Evolutionary conservation across 37 sponge, comb jelly and placozoan genomes (phyloP), one percentile per base, ranked within the genome.

Genomic region (Eunapius fragilis): DNA sequence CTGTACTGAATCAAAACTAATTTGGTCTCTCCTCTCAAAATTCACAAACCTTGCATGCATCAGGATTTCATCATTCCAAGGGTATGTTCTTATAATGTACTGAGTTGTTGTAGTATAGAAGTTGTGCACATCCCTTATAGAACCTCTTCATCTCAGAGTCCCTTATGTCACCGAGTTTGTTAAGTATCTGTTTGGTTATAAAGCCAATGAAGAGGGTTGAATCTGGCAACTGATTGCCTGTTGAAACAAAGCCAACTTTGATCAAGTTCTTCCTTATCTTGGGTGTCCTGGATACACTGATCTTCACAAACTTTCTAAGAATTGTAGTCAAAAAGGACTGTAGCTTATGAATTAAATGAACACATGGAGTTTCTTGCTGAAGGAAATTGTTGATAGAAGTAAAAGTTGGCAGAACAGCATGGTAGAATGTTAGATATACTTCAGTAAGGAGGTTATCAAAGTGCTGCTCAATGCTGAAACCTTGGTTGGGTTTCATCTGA

Each of bases 21-120:
- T 6, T 36, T 45, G 17, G 31, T 76, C 82, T 47, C 92, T 37
- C 31, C 37, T 19, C 4, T 28, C 41, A 80, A 92, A 88, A 30
- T 84, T 75, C 10, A 88, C 76, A 88, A 92, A 92, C 37, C 37
- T 36, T 22, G 84, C 87, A 87, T 83, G 33, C 41, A 25, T 23
- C 17, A 93, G 77, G 7, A 93, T 37, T 28, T 69, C 75, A 88
- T 92, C 92, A 36, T 80, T 73, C 7, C 83, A 36, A 19, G 93
- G 93, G 27, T 76, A 71, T 0, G 72, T 78, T 7, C 47, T 68
- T 2, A 88, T 25, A 26, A 75, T 35, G 22, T 92, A 83, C 13
- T 67, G 31, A 37, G 41, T 34, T 49, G 86, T 78, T 37, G 12
- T 25, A 14, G 31, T 77, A 77, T 85, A 88, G 73, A 92, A 88